phyloP scores from a whole-genome alignment of 2,797 vertebrate species.

The Ctenopoma multispine region DNA sequence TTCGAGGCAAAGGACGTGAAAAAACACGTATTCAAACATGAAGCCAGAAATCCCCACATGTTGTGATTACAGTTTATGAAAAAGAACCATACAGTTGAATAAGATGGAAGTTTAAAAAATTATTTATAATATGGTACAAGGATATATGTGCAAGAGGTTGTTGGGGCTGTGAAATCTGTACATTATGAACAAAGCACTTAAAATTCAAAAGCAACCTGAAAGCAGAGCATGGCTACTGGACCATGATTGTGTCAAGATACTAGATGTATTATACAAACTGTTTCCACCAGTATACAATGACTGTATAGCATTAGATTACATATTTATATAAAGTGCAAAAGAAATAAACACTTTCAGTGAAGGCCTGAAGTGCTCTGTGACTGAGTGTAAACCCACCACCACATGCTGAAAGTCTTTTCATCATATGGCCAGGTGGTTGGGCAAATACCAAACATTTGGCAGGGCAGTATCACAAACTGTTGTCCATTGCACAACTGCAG shows the following conservation, averaged over 20 bases:
- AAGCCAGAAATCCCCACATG: slow-evolving; percentile 6
- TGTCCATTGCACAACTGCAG: slow-evolving; percentile 51
- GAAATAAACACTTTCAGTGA: slow-evolving; percentile 81
- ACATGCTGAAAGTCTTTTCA: slow-evolving; percentile 53
- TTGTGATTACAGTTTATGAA: slow-evolving; percentile 44
- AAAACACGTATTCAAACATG: slow-evolving; percentile 32
- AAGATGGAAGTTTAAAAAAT: slow-evolving; percentile 84
- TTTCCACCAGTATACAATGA: slow-evolving; percentile 79
- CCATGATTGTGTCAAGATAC: slow-evolving; percentile 73
- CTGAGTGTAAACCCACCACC: slow-evolving; percentile 73
- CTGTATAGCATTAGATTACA: slow-evolving; percentile 82
- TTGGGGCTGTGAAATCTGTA: slow-evolving; percentile 89
- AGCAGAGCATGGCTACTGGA: slow-evolving; percentile 73
- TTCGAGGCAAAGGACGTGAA: slow-evolving; percentile 9
- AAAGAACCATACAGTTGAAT: slow-evolving; percentile 52
- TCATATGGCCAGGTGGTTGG: slow-evolving; percentile 61
- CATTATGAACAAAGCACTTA: slow-evolving; percentile 85
- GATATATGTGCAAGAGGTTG: slow-evolving; percentile 97
- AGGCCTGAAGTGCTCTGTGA: slow-evolving; percentile 84
- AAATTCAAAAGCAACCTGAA: slow-evolving; percentile 79
- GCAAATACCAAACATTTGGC: slow-evolving; percentile 62
- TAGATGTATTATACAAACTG: slow-evolving; percentile 76
- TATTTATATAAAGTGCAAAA: slow-evolving; percentile 96
- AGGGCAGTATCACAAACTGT: slow-evolving; percentile 60
- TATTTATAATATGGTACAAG: slow-evolving; percentile 99